Conservation (phyloP, 2,888 invertebrate genomes). For the Melanostoma mellinum region DNA sequence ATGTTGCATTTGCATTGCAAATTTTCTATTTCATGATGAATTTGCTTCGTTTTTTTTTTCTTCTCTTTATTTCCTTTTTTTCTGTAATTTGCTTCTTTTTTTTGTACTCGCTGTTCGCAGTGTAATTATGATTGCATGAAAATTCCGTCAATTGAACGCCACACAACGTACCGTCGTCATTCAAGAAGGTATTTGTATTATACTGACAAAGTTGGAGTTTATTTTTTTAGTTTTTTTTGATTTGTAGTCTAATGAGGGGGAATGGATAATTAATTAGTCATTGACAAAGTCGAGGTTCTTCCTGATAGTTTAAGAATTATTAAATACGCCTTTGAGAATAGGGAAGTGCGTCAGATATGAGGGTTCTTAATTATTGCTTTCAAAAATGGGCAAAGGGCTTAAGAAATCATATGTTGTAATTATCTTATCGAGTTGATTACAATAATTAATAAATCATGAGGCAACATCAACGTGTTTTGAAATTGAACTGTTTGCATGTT, state of each 20-base stretch:
- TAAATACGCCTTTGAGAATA: no score
- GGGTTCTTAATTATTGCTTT: no score
- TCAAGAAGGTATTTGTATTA: conserved; percentile 10
- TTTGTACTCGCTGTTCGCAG: conserved; percentile 2
- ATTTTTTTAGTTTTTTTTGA: background rate
- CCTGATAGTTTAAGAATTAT: conserved; percentile 11
- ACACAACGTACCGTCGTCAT: conserved; percentile 12
- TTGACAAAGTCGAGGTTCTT: conserved; percentile 41
- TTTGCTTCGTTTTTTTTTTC: conserved; percentile 24
- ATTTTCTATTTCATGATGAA: conserved; percentile 58
- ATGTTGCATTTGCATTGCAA: conserved; percentile 70
- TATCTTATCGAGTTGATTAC: no score
- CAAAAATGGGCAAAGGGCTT: no score
- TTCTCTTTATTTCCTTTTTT: conserved; percentile 3
- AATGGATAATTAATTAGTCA: conserved; percentile 45
- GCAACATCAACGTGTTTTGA: no score
- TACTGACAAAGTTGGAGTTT: conserved; percentile 22
- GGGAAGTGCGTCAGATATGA: no score
- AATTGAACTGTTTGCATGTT: no score
- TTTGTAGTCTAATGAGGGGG: conserved; percentile 11
- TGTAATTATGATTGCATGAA: conserved; percentile 58
- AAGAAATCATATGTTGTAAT: no score
- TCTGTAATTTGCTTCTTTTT: conserved; percentile 1
- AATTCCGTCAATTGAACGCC: conserved; percentile 53
- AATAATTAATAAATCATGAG: no score